A percentile compares a stretch with the other conserved stretches of the same genome.
phyloP scores from a whole-genome alignment of 2,113 vertebrate species.

The Bubo blakistoni region DNA sequence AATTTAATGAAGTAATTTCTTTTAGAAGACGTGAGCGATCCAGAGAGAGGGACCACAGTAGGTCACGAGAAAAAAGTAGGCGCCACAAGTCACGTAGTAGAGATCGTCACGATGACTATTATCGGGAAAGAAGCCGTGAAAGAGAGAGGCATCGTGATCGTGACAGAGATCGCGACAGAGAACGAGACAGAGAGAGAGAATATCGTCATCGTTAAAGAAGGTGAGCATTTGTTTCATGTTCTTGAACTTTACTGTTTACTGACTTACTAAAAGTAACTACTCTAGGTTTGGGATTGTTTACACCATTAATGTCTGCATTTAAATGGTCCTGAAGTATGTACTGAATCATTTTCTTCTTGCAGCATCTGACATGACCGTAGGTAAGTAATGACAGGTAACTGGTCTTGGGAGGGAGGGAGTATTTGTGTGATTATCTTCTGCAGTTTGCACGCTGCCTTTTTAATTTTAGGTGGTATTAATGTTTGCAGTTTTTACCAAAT shows the following conservation, averaged over 20 bases:
- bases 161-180: constrained; percentile 89
- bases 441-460: constrained; percentile 14
- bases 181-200: constrained; percentile 91
- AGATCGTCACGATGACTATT: constrained; percentile 97
- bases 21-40: constrained; percentile 95
- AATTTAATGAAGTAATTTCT: constrained; percentile 79
- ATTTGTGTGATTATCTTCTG: not conserved
- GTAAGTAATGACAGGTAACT: constrained; percentile 74
- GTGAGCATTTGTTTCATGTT: constrained; percentile 72
- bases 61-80: constrained; percentile 94
- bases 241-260: not conserved
- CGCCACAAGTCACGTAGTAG: constrained; percentile 97
- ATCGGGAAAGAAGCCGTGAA: constrained; percentile 94
- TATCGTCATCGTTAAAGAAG: constrained; percentile 93
- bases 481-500: not conserved
- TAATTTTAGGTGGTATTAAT: not conserved
- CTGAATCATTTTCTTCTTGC: constrained; percentile 64
- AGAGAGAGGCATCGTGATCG: constrained; percentile 93
- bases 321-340: constrained; percentile 43
- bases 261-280: constrained; percentile 11
- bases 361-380: constrained; percentile 29
- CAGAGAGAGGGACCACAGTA: constrained; percentile 97
- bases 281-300: constrained; percentile 46
- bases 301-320: constrained; percentile 42
- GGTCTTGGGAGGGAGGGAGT: not conserved